phyloP scores from a whole-genome alignment of 1,140 invertebrate species.

The Drosophila sproati region DNA sequence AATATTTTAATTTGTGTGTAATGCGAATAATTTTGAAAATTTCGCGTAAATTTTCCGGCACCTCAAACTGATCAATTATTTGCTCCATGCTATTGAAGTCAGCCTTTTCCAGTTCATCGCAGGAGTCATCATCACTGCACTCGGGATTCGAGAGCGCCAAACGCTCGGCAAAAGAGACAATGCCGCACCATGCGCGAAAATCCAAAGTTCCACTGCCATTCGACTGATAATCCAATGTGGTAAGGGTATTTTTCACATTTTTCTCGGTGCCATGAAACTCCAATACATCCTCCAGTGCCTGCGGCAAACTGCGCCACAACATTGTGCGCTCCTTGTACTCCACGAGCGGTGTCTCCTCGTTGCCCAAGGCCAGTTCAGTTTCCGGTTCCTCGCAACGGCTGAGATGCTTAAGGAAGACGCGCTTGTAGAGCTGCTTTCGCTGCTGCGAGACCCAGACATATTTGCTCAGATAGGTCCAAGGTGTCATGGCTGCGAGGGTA shows the following conservation, averaged over 20 bases:
- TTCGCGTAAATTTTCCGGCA: constrained; percentile 56
- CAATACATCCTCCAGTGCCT: constrained; percentile 77
- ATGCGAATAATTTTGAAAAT: constrained; percentile 70
- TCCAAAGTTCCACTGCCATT: constrained; percentile 62
- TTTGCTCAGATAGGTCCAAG: constrained; percentile 86
- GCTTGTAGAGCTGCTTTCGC: constrained; percentile 86
- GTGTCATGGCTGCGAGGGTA: constrained; percentile 85
- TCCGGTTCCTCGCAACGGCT: constrained; percentile 66
- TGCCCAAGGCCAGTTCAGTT: constrained; percentile 44
- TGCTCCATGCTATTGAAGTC: constrained; percentile 81
- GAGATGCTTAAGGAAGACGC: constrained; percentile 75
- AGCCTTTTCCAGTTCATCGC: constrained; percentile 80
- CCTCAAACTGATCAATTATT: constrained; percentile 55
- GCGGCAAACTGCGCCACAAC: constrained; percentile 55
- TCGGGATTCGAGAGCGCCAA: constrained; percentile 71
- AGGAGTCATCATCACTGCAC: constrained; percentile 69
- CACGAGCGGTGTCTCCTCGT: constrained; percentile 51
- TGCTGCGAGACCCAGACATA: constrained; percentile 86
- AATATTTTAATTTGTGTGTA: constrained; percentile 67
- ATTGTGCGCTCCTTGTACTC: constrained; percentile 74
- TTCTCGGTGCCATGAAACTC: constrained; percentile 78
- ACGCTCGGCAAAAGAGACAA: constrained; percentile 87
- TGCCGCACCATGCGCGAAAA: constrained; percentile 87
- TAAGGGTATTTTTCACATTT: constrained; percentile 65
- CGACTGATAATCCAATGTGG: constrained; percentile 54